Conservation (phyloP, 2,797 vertebrate species). For the Helostoma temminkii region DNA sequence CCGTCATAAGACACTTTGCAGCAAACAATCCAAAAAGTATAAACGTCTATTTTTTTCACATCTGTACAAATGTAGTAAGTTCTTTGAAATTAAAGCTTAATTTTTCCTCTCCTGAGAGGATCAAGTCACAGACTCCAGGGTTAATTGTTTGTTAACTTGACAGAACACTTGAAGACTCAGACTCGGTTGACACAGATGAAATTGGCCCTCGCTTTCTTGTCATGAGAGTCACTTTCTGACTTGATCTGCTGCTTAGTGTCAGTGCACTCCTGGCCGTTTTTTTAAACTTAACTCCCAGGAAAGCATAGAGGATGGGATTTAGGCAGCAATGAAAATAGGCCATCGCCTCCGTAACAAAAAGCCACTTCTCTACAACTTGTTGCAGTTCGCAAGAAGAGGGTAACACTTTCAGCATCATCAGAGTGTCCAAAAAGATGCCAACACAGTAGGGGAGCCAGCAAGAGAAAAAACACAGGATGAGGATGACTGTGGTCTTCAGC, state of each 20-base stretch:
- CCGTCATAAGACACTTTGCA: conserved; percentile 27
- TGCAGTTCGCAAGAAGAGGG: conserved; percentile 85
- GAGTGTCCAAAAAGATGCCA: conserved; percentile 91
- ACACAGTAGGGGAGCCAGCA: conserved; percentile 97
- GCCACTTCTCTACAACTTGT: conserved; percentile 88
- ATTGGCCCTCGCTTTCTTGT: conserved; percentile 92
- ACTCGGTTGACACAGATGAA: conserved; percentile 97
- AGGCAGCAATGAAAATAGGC: conserved; percentile 99
- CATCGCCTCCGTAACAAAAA: conserved; percentile 92
- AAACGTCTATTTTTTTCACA: conserved; percentile 68
- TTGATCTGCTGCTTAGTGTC: conserved; percentile 90
- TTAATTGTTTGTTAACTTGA: conserved; percentile 90
- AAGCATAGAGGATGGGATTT: conserved; percentile 98
- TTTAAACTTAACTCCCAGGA: conserved; percentile 97
- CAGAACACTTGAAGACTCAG: conserved; percentile 96
- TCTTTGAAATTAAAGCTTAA: conserved; percentile 67
- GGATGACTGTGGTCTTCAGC: conserved; percentile 95
- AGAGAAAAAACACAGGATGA: conserved; percentile 94
- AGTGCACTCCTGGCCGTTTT: conserved; percentile 92
- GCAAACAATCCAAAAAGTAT: conserved; percentile 44
- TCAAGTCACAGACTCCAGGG: conserved; percentile 27
- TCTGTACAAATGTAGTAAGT: conserved; percentile 80
- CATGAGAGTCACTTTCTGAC: conserved; percentile 92
- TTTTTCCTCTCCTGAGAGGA: conserved; percentile 38
- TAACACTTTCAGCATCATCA: conserved; percentile 87